These are phyloP conservation scores for Paracyclopina nana DNA, from an alignment of 1,140 invertebrate species.

Conservation along the genomic window DNA sequence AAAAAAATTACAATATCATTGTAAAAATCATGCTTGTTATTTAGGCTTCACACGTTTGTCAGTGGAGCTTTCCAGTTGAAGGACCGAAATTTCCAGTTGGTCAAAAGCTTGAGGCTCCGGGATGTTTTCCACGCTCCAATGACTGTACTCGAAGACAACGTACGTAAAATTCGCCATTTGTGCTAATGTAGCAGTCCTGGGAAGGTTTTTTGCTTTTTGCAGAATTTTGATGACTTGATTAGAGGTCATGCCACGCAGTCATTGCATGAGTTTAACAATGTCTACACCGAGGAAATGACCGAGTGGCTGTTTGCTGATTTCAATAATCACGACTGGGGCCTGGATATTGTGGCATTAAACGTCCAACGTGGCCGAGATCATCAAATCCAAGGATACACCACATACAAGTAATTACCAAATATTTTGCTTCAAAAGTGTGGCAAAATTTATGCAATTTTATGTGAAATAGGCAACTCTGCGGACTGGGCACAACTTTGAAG, in stretches of 20 bases:
- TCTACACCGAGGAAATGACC: conserved; percentile 8
- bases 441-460: neutral
- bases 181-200: too few species aligned
- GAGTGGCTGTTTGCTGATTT: conserved; percentile 24
- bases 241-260: neutral
- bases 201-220: too few species aligned
- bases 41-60: conserved; percentile 5
- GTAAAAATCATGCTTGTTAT: too few species aligned
- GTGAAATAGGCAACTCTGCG: conserved; percentile 16
- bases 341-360: conserved; percentile 62
- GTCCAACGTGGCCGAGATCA: conserved; percentile 64
- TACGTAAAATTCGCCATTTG: too few species aligned
- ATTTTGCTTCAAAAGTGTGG: neutral
- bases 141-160: neutral
- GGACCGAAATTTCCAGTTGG: neutral
- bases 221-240: conserved; percentile 7
- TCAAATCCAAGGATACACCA: conserved; percentile 74
- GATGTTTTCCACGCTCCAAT: conserved; percentile 4
- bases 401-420: conserved; percentile 29
- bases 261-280: conserved; percentile 10
- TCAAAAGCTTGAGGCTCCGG: neutral
- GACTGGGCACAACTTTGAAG: conserved; percentile 15
- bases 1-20: too few species aligned
- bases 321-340: conserved; percentile 36
- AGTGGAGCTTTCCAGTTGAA: neutral